Percentiles rank a stretch among this genome's conserved stretches.
Conservation (phyloP, 1,140 invertebrate species). For the Latrodectus geometricus region DNA sequence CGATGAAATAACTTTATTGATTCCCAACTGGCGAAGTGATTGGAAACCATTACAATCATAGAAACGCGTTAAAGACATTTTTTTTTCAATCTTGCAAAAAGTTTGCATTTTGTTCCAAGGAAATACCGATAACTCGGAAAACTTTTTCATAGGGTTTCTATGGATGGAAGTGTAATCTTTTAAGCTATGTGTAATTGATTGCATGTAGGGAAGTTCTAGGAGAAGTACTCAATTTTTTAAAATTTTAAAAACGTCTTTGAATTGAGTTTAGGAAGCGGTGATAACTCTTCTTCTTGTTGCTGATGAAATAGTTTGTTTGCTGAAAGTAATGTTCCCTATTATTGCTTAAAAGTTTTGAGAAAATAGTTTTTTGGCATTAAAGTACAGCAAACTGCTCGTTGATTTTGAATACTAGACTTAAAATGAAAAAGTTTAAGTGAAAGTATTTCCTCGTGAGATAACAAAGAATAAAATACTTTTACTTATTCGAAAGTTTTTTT, state of each 20-base stretch:
- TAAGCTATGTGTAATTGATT: not conserved
- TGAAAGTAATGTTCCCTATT: too few species aligned
- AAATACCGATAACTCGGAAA: not conserved
- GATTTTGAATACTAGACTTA: too few species aligned
- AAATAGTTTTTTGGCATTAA: too few species aligned
- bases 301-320: not conserved
- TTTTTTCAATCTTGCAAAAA: not conserved
- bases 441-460: too few species aligned
- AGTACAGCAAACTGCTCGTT: too few species aligned
- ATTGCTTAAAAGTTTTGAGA: too few species aligned
- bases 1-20: constrained; percentile 33
- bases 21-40: constrained; percentile 35
- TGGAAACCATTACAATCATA: constrained; percentile 9
- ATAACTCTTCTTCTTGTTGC: not conserved
- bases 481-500: too few species aligned
- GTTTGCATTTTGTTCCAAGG: not conserved
- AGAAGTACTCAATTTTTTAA: not conserved
- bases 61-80: not conserved
- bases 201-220: not conserved
- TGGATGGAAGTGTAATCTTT: not conserved
- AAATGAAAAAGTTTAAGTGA: too few species aligned
- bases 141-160: not conserved
- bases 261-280: not conserved
- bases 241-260: not conserved
- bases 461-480: too few species aligned